These are phyloP conservation scores for Bolborhynchus lineola DNA, from an alignment of 2,113 vertebrate species.

Conservation along the genomic window DNA sequence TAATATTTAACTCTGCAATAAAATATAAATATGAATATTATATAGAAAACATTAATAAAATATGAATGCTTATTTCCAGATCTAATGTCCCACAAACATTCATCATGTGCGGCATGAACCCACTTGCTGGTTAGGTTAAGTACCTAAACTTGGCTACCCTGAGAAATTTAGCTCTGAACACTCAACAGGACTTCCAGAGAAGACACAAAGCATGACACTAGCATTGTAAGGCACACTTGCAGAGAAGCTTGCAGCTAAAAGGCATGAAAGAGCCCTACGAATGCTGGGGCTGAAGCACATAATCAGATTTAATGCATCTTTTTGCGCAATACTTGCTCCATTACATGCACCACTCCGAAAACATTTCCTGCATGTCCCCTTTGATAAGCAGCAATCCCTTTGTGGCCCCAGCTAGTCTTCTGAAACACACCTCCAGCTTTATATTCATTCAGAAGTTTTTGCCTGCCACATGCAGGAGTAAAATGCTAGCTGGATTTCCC, in stretches of 20 bases:
- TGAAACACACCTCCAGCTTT: neutral
- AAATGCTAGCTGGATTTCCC: neutral
- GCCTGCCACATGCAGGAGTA: neutral
- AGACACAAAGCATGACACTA: neutral
- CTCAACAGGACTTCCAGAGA: neutral
- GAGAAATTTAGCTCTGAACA: neutral
- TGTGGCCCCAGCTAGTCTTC: neutral
- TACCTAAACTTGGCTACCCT: neutral
- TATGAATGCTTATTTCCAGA: neutral
- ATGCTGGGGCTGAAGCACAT: neutral
- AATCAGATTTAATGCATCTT: neutral
- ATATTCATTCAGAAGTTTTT: neutral
- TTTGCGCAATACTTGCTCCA: neutral
- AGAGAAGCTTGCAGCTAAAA: neutral
- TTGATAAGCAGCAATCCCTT: neutral
- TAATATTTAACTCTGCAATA: neutral
- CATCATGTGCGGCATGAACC: accelerated
- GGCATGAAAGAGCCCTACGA: neutral
- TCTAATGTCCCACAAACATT: neutral
- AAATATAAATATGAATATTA: no score
- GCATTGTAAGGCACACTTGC: neutral
- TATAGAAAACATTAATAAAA: neutral
- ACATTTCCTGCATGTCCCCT: neutral
- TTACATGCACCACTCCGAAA: neutral
- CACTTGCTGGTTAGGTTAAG: neutral